Evolutionary conservation across 2,888 invertebrate species (phyloP), one percentile per base, ranked within the genome.

Genomic region (Trachelus iudaicus): DNA sequence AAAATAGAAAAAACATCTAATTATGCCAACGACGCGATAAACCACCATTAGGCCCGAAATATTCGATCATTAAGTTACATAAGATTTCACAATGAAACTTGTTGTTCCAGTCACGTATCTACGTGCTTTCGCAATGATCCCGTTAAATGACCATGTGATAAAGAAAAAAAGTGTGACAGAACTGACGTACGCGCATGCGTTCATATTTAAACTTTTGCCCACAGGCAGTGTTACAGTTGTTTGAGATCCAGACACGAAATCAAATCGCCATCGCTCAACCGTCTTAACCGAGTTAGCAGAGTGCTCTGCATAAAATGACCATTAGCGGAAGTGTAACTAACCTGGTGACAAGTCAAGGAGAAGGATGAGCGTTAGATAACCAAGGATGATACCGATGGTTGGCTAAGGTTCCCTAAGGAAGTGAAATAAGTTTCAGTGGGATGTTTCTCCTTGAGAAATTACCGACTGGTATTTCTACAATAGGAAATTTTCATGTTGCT

Each of bases 291-390:
- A 83, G 83, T 84, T 82, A 80, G 79, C 81, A 81, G 78, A 56
- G 76, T 79, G 82, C 79, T 83, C 81, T 82, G 76, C 84, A 84
- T 85, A 81, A 84, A 84, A 83, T 76, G 79, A 82, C 81, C 82
- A 81, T 84, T 83, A 84, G 81, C 77, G 76, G 78, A 76, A 78
- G 78, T 78, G 76, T 78, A 76, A 78, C 83, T 34, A 81, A 79
- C 79, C 79, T 56, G 75, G 74, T 76, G 78, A 77, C 75, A 75
- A 78, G 75, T 75, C 74, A 76, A 40, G 35, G 77, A 69, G 56
- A 56, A 78, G 77, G 77, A 74, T 56, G 76, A 81, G 78, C 79
- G 77, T 81, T 76, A 79, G 81, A 81, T 75, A 76, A 9, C 75
- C 37, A 75, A 77, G 75, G 77, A 77, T 73, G 81, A 78, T 76